Evolutionary conservation across 2,113 vertebrate genomes (phyloP).

Genomic region (Zosterops pallidus): DNA sequence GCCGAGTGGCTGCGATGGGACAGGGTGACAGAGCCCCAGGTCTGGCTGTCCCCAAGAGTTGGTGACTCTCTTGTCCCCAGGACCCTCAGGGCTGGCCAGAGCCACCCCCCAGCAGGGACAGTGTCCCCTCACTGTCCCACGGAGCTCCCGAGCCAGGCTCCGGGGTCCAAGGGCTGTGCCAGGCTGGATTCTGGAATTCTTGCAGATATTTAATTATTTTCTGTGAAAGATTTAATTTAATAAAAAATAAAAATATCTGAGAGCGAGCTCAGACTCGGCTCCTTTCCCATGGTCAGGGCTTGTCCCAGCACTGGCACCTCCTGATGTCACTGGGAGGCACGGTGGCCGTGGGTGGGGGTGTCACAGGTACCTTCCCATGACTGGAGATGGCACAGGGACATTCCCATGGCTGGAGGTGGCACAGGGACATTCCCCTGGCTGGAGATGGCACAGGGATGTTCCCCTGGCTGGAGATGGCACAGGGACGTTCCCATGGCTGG

Average conservation of each 20-base stretch:
- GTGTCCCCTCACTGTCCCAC: not conserved
- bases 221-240: not conserved
- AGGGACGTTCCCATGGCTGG: too few relatives aligned
- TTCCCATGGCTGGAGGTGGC: too few relatives aligned
- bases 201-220: not conserved
- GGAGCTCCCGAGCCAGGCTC: not conserved
- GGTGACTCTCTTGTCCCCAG: not conserved
- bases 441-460: not conserved
- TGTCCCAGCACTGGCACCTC: not conserved
- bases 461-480: not conserved
- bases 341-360: rapidly evolving
- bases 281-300: not conserved
- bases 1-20: rapidly evolving
- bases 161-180: rapidly evolving
- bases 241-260: not conserved
- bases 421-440: not conserved
- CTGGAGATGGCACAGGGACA: not conserved
- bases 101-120: rapidly evolving
- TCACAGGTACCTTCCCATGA: not conserved
- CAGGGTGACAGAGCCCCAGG: rapidly evolving
- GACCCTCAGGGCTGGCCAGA: rapidly evolving
- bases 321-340: not conserved
- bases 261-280: rapidly evolving
- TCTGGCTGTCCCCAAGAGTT: rapidly evolving
- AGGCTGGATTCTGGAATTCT: not conserved